Evolutionary conservation across 2,888 invertebrate genomes (phyloP).

Genomic region (Psococerastis gibbosa): DNA sequence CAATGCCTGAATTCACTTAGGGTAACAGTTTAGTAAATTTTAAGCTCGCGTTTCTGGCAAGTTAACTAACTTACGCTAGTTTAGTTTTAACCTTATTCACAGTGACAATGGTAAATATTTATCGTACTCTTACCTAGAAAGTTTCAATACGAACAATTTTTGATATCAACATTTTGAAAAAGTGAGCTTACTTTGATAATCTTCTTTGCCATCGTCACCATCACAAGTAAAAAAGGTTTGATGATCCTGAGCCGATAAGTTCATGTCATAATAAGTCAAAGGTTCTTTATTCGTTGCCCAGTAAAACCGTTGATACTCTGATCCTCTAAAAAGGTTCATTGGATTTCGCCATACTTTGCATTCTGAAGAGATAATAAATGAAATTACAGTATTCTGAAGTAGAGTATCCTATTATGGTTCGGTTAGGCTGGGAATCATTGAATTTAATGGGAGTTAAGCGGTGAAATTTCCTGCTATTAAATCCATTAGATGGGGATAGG

Average conservation of each 20-base stretch:
- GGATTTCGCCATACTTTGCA: constrained; percentile 97
- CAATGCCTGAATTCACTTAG: too few relatives aligned
- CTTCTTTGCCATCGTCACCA: constrained; percentile 65
- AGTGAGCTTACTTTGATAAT: constrained; percentile 50
- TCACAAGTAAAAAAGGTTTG: constrained; percentile 92
- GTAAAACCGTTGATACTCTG: constrained; percentile 91
- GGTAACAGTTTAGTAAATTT: too few relatives aligned
- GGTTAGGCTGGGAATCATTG: too few relatives aligned
- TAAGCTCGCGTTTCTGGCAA: too few relatives aligned
- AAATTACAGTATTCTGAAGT: too few relatives aligned
- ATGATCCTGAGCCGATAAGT: constrained; percentile 95
- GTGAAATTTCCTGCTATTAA: too few relatives aligned
- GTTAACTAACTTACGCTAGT: too few relatives aligned
- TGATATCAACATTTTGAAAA: not conserved
- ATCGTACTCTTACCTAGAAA: too few relatives aligned
- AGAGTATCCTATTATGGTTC: too few relatives aligned
- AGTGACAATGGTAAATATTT: too few relatives aligned
- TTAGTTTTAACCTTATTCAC: too few relatives aligned
- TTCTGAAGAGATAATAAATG: constrained; percentile 39
- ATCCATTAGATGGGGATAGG: not conserved
- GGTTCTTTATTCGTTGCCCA: constrained; percentile 85
- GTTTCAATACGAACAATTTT: not conserved
- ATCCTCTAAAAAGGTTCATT: constrained; percentile 81
- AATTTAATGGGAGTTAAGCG: too few relatives aligned
- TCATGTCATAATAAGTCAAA: constrained; percentile 97